A percentile compares a stretch with the other conserved stretches of the same genome.
phyloP scores from a whole-genome alignment of 2,113 vertebrate species.

The Boleophthalmus pectinirostris region DNA sequence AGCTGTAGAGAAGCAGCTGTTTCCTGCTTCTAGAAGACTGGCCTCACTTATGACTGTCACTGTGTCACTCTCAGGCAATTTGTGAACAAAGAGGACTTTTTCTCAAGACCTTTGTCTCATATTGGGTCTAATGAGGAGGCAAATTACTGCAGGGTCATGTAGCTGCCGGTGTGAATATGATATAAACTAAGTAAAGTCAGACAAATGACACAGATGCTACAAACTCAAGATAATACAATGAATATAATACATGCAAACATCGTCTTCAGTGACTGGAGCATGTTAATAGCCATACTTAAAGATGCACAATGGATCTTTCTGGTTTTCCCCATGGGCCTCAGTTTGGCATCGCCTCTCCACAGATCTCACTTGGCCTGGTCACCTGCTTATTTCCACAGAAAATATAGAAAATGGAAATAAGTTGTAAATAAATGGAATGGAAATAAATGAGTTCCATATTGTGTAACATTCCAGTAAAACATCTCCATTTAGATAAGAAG shows the following conservation, averaged over 20 bases:
- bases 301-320: not conserved
- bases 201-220: not conserved
- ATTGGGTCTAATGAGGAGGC: not conserved
- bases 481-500: too few species aligned
- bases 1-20: slow-evolving; percentile 53
- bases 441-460: too few species aligned
- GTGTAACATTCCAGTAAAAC: too few species aligned
- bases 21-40: slow-evolving; percentile 40
- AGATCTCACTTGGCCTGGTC: too few species aligned
- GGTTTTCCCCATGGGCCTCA: too few species aligned
- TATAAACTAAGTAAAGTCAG: not conserved
- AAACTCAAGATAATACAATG: not conserved
- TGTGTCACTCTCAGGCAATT: slow-evolving; percentile 8
- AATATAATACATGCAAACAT: not conserved
- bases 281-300: not conserved
- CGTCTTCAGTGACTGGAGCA: too few species aligned
- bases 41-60: slow-evolving; percentile 23
- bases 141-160: not conserved
- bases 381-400: too few species aligned
- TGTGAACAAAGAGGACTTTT: slow-evolving; percentile 1
- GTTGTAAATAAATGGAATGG: too few species aligned
- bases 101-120: not conserved
- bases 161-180: not conserved
- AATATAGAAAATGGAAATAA: too few species aligned
- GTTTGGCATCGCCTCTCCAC: too few species aligned